Evolutionary conservation across 2,888 invertebrate species (phyloP), one percentile per base, ranked within the genome.

Genomic region (Cephus nigrinus): DNA sequence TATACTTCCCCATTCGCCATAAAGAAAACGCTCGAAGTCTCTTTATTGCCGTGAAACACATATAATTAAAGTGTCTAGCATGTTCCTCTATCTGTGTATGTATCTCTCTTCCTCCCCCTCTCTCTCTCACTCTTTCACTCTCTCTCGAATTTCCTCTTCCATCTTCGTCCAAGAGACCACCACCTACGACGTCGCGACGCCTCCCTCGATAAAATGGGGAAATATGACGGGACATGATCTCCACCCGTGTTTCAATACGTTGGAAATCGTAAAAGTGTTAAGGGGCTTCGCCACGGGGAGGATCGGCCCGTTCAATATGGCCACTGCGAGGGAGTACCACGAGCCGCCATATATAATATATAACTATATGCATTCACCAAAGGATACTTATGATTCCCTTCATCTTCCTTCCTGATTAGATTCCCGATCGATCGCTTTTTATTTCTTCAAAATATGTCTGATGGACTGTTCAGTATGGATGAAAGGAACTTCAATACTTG

Each of bases 211-310:
- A 76, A 78, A 79, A 78, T 75, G 73, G 72, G 30, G 73, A 76
- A 80, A 81, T 81, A 81, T 78, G 77, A 79, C 35, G 75, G 77
- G 69, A 75, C 77, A 76, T 78, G 76, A 75, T 75, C 81, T 80
- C 81, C 73, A 15, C 33, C 69, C 32, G 76, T 80, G 82, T 85
- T 84, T 84, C 81, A 82, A 84, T 86, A 80, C 82, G 80, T 35
- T 81, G 81, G 86, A 87, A 87, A 86, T 87, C 85, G 82, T 80
- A 86, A 85, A 87, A 87, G 86, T 86, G 86, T 86, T 81, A 81
- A 83, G 83, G 77, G 84, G 85, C 83, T 84, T 87, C 83, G 71
- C 76, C 80, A 31, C 32, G 31, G 32, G 71, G 71, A 5, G 71
- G 32, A 71, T 71, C 15, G 31, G 71, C 15, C 31, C 15, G 32